A percentile compares a stretch with the other conserved stretches of the same genome.
Conservation (phyloP, 2,888 invertebrate species). For the Melipona beecheii region DNA sequence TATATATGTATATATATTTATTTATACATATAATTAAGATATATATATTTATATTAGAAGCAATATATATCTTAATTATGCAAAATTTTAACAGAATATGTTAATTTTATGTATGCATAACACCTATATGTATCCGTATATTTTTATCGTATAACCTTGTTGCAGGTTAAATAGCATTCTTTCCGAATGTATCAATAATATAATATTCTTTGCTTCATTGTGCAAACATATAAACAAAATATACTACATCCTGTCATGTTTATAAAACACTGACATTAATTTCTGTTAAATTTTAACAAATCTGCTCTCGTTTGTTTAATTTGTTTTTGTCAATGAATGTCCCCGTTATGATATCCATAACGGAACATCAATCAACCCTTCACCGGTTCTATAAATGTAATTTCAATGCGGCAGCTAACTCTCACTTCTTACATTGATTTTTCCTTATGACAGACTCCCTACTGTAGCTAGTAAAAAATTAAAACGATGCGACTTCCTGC, state of each 20-base stretch:
- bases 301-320: conserved; percentile 56
- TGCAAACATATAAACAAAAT: conserved; percentile 82
- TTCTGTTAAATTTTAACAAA: conserved; percentile 84
- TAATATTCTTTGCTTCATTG: conserved; percentile 76
- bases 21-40: conserved; percentile 38
- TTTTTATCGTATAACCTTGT: conserved; percentile 73
- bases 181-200: conserved; percentile 78
- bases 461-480: conserved; percentile 52
- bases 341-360: conserved; percentile 44
- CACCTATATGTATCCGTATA: conserved; percentile 73
- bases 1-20: conserved; percentile 18
- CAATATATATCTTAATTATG: conserved; percentile 71
- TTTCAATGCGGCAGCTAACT: conserved; percentile 63
- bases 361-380: conserved; percentile 42
- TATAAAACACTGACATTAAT: conserved; percentile 83
- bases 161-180: conserved; percentile 79
- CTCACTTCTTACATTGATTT: conserved; percentile 54
- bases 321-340: conserved; percentile 44
- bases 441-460: conserved; percentile 41
- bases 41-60: conserved; percentile 35
- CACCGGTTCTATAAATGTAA: conserved; percentile 50
- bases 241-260: conserved; percentile 83
- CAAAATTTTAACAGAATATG: conserved; percentile 76
- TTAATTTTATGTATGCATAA: conserved; percentile 75
- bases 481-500: conserved; percentile 55